Evolutionary conservation across 2,888 invertebrate genomes (phyloP).

Genomic region (Drosophila greeni): DNA sequence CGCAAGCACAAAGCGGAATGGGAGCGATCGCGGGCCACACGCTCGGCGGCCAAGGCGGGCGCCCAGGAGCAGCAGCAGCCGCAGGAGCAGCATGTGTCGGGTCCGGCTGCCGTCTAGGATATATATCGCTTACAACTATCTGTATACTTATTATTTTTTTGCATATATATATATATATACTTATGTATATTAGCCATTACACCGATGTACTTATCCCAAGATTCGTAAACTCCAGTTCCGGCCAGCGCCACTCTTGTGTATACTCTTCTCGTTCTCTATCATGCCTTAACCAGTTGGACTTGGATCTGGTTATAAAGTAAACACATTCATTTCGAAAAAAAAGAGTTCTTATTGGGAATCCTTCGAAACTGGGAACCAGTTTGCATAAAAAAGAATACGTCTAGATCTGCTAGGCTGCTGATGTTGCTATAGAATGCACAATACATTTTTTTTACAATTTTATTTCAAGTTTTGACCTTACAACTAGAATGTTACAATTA

Average conservation of each 20-base stretch:
- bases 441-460: slow-evolving; percentile 22
- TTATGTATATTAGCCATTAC: slow-evolving; percentile 35
- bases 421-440: too few species aligned
- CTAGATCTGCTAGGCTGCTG: too few species aligned
- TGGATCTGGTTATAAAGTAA: slow-evolving; percentile 41
- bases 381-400: too few species aligned
- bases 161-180: slow-evolving; percentile 5
- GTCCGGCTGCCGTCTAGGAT: slow-evolving; percentile 28
- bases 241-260: slow-evolving; percentile 31
- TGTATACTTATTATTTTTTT: neutral
- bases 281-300: slow-evolving; percentile 38
- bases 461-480: slow-evolving; percentile 31
- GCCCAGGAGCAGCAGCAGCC: slow-evolving; percentile 30
- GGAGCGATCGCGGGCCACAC: slow-evolving; percentile 67
- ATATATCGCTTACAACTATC: neutral
- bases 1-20: slow-evolving; percentile 73
- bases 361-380: too few species aligned
- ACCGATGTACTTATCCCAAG: slow-evolving; percentile 37
- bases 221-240: slow-evolving; percentile 28
- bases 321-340: slow-evolving; percentile 10
- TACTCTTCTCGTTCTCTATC: slow-evolving; percentile 44
- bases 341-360: neutral
- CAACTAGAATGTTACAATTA: slow-evolving; percentile 12
- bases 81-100: slow-evolving; percentile 28
- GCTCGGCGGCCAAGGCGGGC: slow-evolving; percentile 53